Evolutionary conservation across 2,888 invertebrate species (phyloP).

Genomic region (Drosophila flavopinicola): DNA sequence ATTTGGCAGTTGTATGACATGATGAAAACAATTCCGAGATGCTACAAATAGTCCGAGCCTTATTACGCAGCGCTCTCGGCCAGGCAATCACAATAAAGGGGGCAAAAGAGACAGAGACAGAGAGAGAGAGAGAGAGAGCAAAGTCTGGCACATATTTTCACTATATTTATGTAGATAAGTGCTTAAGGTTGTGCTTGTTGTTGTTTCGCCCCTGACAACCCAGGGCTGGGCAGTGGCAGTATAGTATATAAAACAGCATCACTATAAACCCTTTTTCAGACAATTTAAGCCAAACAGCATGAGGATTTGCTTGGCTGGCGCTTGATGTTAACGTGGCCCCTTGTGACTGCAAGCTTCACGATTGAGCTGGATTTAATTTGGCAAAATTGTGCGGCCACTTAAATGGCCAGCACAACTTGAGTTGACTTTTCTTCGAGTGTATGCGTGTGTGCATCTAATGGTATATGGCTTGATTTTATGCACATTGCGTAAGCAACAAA

Average conservation of each 20-base stretch:
- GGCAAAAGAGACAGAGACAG: conserved; percentile 13
- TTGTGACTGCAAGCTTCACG: conserved; percentile 66
- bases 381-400: conserved; percentile 74
- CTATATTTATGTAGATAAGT: conserved; percentile 74
- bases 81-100: conserved; percentile 59
- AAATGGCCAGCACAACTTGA: conserved; percentile 68
- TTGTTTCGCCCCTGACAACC: not conserved
- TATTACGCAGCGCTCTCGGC: conserved; percentile 66
- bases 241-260: conserved; percentile 74
- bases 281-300: conserved; percentile 76
- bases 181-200: conserved; percentile 48
- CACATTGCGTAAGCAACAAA: conserved; percentile 50
- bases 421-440: conserved; percentile 29
- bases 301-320: conserved; percentile 64
- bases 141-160: conserved; percentile 61
- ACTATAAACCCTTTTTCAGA: conserved; percentile 80
- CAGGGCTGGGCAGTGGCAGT: not conserved
- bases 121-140: not conserved
- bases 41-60: conserved; percentile 51
- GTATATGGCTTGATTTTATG: conserved; percentile 24
- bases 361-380: conserved; percentile 77
- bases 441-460: conserved; percentile 20
- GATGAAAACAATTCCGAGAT: conserved; percentile 72
- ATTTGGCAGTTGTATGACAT: conserved; percentile 70
- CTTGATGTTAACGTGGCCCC: conserved; percentile 27